Conservation (phyloP, 2,113 vertebrate species). For the Poecile atricapillus region DNA sequence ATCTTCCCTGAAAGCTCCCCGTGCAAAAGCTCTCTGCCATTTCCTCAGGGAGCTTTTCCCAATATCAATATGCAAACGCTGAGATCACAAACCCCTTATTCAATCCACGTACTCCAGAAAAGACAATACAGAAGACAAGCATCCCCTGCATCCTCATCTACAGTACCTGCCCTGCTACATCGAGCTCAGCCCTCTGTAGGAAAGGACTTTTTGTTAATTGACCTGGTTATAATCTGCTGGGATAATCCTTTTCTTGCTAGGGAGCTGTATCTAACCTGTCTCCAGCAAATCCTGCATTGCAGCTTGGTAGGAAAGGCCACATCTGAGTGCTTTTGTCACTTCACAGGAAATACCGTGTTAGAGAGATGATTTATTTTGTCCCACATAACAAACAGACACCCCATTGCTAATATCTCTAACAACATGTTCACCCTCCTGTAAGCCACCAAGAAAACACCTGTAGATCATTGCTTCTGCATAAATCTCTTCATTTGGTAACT, state of each 20-base stretch:
- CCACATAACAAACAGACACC: neutral
- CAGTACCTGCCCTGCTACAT: accelerated
- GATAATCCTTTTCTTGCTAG: neutral
- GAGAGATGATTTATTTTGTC: conserved; percentile 1
- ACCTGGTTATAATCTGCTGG: neutral
- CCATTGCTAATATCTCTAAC: neutral
- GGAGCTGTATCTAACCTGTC: neutral
- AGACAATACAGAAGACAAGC: neutral
- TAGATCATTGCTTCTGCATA: neutral
- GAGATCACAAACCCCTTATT: neutral
- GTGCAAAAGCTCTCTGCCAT: neutral
- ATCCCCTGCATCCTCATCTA: neutral
- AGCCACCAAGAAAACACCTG: neutral
- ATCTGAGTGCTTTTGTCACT: conserved; percentile 16
- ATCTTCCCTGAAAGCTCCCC: neutral
- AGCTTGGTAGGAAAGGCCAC: neutral
- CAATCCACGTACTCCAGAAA: neutral
- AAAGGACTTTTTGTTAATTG: neutral
- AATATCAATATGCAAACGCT: neutral
- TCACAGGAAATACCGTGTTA: neutral
- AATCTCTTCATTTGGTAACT: neutral
- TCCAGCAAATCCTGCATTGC: neutral
- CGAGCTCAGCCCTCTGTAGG: accelerated
- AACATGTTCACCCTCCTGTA: neutral
- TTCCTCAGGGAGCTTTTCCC: neutral